Evolutionary conservation across 64 coral and sea anemone species (phyloP).

Genomic region (Montipora cactus): DNA sequence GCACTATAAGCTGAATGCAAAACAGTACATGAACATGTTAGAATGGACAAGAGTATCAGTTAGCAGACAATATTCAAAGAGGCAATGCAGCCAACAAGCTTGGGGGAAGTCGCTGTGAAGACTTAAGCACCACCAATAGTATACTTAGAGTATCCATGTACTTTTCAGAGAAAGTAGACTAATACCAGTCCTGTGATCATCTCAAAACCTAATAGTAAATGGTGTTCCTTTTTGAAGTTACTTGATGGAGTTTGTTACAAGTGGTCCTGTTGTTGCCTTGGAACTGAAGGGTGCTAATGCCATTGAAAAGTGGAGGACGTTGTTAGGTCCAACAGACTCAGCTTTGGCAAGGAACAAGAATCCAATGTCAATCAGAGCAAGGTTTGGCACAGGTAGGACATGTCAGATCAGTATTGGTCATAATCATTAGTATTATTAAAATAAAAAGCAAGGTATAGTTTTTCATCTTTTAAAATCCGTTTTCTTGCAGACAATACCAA

Average conservation of each 20-base stretch:
- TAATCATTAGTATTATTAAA: no score
- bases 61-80: no score
- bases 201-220: not conserved
- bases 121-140: no score
- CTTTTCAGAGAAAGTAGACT: no score
- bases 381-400: constrained; percentile 87
- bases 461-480: not conserved
- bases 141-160: no score
- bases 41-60: no score
- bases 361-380: constrained; percentile 85
- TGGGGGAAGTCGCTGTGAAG: no score
- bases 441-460: no score
- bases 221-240: not conserved
- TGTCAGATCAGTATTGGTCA: not conserved
- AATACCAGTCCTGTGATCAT: not conserved
- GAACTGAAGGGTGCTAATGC: constrained; percentile 89
- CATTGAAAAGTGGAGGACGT: constrained; percentile 79
- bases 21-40: no score
- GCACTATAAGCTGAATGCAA: no score
- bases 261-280: constrained; percentile 91
- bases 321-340: constrained; percentile 92
- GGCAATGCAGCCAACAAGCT: no score
- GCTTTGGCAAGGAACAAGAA: constrained; percentile 78
- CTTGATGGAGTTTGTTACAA: constrained; percentile 81
- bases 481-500: constrained; percentile 67